Base-by-base conservation (phyloP, 2,888 invertebrate genomes). In the Gnatocerus cornutus region DNA sequence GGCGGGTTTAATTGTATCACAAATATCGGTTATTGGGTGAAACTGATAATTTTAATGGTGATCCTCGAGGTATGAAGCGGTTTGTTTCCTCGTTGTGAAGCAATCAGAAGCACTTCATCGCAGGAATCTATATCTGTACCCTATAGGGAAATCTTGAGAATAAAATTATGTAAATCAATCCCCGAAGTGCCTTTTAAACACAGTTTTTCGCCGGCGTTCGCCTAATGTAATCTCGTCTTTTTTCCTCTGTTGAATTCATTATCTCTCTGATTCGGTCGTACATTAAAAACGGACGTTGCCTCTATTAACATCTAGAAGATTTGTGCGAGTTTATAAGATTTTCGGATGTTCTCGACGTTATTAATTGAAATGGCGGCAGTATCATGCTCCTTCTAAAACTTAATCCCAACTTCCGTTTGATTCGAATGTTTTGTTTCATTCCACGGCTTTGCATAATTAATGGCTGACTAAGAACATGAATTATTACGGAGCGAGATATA, bases 101-200 rank as follows among this genome's bases (percentile, higher is more conserved):
- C 61, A 61, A 61, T 61, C 61, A 61, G 48, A 61, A 61, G 48
- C 62, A 63, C 62, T 52, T 65, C 66, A 66, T 46, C 58, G 33
- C 58, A 5, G 37, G 52, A 69, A 69, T 64, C 69, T 69, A 69
- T 68, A 67, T 61, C 59, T 10, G 33, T 29, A 21, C 14, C 53
- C 72, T 61, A 61, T 48, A 52, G 69, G 68, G 67, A 69, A 72
- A 74, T 72, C 72, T 72, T 66, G 62, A 67, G 72, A 72, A 72
- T 74, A 72, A 71, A 71, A 74, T 74, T 74, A 74, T 74, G 74
- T 66, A 74, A 74, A 74, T 74, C 71, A 74, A 74, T 74, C 63
- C 74, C 72, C 68, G 71, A 74, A 74, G 72, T 74, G 72, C 69
- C 71, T 69, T 74, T 74, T 74, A 74, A 74, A 72, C 71, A 72